Evolutionary conservation across 1,140 invertebrate genomes (phyloP), one percentile per base, ranked within the genome.

Genomic region (Venturia canescens): DNA sequence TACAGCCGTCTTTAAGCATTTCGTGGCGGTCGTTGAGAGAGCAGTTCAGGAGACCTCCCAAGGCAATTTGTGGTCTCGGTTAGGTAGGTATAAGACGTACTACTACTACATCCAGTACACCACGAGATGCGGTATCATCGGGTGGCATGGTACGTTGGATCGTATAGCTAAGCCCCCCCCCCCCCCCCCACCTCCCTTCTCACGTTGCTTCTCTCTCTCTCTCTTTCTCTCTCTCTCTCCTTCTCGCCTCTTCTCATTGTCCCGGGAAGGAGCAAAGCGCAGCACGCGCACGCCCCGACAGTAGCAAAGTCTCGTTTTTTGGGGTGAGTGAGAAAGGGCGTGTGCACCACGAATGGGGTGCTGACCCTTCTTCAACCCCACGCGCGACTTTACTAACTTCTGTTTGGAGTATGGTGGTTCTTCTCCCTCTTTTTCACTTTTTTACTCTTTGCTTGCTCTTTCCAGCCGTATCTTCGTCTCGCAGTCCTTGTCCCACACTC

Each of bases 51-150:
- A 77, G 76, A 86, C 84, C 84, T 87, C 86, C 80, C 81, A 76
- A 82, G 86, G 86, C 83, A 86, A 86, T 87, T 86, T 83, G 85
- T 85, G 84, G 84, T 77, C 75, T 77, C 75, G 57, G 75, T 77
- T 77, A 77, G 57, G 60, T 77, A 77, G 75, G 75, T 77, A 77
- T 63, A 48, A 77, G 75, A 77, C 53, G 50, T 63, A 77, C 4
- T 26, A 11, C 27, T 69, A n/a, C 29, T 69, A 69, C 13, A 29
- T 16, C 66, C 27, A 31, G 16, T 38, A 38, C 13, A 60, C 83
- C 84, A 83, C 78, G 82, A 85, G 84, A 38, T 78, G 80, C 84
- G 83, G 86, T 87, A 87, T 87, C 86, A 87, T 85, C 86, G 86
- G 86, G 82, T 87, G 86, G 86, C 83, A 87, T 85, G 86, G 80